Evolutionary conservation across 2,113 vertebrate species (phyloP).

Genomic region (Silurus asotus): DNA sequence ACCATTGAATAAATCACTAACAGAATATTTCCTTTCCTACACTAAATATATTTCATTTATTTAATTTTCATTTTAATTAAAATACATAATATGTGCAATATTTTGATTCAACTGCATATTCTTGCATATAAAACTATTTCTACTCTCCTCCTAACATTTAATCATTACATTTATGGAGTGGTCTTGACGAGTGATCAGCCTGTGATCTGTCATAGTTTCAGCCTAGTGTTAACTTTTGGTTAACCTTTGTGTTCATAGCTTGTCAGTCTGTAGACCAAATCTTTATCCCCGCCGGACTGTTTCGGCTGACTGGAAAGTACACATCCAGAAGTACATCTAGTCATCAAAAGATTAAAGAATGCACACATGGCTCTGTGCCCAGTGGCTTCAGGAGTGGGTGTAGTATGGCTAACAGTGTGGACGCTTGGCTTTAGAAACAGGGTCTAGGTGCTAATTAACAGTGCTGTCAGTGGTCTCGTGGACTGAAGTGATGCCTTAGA

Average conservation of each 20-base stretch:
- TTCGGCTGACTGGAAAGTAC: constrained; percentile 15
- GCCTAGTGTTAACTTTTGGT: constrained; percentile 19
- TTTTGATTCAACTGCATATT: background rate
- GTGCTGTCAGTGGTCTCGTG: constrained; percentile 74
- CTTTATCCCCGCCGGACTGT: constrained; percentile 15
- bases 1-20: background rate
- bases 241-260: constrained; percentile 24
- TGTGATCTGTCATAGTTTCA: constrained; percentile 21
- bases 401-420: constrained; percentile 3
- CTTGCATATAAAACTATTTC: background rate
- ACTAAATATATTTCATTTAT: background rate
- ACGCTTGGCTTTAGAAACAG: constrained; percentile 48
- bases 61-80: background rate
- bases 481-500: constrained; percentile 72
- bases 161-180: constrained; percentile 14
- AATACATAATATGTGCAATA: background rate
- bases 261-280: constrained; percentile 22
- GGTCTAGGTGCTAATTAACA: constrained; percentile 74
- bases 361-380: constrained; percentile 30
- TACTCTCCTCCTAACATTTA: background rate
- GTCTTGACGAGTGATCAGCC: background rate
- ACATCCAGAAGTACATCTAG: constrained; percentile 30
- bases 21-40: background rate
- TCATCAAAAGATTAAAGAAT: constrained; percentile 40
- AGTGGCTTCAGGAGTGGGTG: constrained; percentile 22